These are phyloP conservation scores for Semicossyphus pulcher DNA, from an alignment of 2,113 vertebrate genomes.

Conservation along the genomic window DNA sequence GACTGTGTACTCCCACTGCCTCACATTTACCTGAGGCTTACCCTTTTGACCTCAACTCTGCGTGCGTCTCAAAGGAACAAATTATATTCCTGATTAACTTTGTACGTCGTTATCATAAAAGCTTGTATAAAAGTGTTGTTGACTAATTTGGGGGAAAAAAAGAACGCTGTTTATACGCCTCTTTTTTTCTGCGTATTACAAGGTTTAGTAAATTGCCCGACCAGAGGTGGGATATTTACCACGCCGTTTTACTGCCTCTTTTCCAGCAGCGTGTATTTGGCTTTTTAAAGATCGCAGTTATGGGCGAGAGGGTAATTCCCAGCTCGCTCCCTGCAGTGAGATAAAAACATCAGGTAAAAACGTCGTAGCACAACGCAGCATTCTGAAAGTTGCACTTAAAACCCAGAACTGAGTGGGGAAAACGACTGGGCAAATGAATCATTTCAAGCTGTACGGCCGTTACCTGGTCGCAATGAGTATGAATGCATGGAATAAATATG, in stretches of 20 bases:
- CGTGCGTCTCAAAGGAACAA: conserved; percentile 55
- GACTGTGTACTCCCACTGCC: conserved; percentile 62
- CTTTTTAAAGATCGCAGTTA: conserved; percentile 60
- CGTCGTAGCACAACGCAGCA: conserved; percentile 42
- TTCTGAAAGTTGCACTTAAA: conserved; percentile 57
- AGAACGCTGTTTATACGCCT: conserved; percentile 39
- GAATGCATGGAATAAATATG: conserved; percentile 76
- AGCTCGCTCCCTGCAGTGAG: conserved; percentile 51
- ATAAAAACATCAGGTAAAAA: conserved; percentile 62
- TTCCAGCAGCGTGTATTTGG: conserved; percentile 49
- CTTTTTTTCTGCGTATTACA: conserved; percentile 36
- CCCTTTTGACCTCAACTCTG: conserved; percentile 72
- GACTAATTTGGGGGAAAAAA: conserved; percentile 43
- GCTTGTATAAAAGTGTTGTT: conserved; percentile 33
- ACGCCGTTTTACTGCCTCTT: conserved; percentile 57
- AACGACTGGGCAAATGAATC: conserved; percentile 70
- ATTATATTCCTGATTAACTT: conserved; percentile 65
- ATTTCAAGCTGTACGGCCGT: conserved; percentile 60
- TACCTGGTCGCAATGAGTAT: conserved; percentile 58
- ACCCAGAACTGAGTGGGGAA: conserved; percentile 48
- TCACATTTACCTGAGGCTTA: conserved; percentile 82
- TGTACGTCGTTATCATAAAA: conserved; percentile 54
- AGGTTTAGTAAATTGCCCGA: conserved; percentile 53
- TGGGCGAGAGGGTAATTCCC: conserved; percentile 54
- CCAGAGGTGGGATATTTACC: conserved; percentile 62